Conservation (phyloP, 1,140 invertebrate species). For the Agraylea sexmaculata region DNA sequence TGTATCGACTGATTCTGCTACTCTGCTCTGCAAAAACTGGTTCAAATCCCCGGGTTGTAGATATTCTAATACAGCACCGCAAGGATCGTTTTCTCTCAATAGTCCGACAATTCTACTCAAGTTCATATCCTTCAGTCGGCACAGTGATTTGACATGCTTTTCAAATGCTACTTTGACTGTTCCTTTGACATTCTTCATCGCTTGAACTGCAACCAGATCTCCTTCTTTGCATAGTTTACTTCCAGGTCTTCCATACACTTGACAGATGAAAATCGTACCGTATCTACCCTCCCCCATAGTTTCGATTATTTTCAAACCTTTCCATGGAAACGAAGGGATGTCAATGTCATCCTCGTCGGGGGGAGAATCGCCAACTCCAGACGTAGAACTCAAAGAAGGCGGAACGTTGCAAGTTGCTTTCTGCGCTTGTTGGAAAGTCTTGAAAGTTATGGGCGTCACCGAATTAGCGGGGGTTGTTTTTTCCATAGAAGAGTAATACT, state of each 20-base stretch:
- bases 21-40: slow-evolving; percentile 65
- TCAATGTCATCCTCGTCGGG: slow-evolving; percentile 5
- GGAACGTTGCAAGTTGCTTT: no score
- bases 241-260: not conserved
- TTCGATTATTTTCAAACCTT: slow-evolving; percentile 7
- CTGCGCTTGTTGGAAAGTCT: no score
- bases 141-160: slow-evolving; percentile 59
- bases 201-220: slow-evolving; percentile 53
- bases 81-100: slow-evolving; percentile 60
- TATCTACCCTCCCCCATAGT: slow-evolving; percentile 13
- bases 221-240: slow-evolving; percentile 21
- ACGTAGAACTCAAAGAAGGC: slow-evolving; percentile 7
- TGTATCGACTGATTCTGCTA: slow-evolving; percentile 49
- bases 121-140: slow-evolving; percentile 63
- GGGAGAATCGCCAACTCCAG: slow-evolving; percentile 3
- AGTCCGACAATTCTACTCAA: slow-evolving; percentile 67
- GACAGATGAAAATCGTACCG: slow-evolving; percentile 9
- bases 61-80: slow-evolving; percentile 57
- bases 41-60: slow-evolving; percentile 56
- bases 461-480: no score
- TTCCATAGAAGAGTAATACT: no score
- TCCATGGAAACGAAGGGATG: slow-evolving; percentile 6
- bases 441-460: no score
- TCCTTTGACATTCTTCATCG: slow-evolving; percentile 44
- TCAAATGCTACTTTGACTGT: slow-evolving; percentile 29